Evolutionary conservation across 1,140 invertebrate species (phyloP).

Genomic region (Nephotettix cincticeps): DNA sequence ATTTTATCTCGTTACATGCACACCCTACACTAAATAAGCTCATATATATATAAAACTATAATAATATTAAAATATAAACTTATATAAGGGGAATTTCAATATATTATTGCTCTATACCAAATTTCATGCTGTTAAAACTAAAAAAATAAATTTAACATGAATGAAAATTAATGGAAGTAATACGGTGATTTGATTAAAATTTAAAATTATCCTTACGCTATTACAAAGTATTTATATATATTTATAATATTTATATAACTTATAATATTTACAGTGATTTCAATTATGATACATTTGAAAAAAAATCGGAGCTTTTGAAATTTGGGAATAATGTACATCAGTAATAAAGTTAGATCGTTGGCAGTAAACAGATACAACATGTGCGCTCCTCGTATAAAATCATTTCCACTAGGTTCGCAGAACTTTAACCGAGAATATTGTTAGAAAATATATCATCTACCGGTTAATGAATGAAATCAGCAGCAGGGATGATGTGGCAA

Average conservation of each 20-base stretch:
- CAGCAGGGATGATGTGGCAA: not conserved
- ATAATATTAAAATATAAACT: not conserved
- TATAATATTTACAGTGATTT: not conserved
- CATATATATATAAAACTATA: not conserved
- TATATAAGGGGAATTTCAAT: too few species aligned
- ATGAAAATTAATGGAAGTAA: not conserved
- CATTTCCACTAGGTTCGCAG: not conserved
- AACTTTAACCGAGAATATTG: not conserved
- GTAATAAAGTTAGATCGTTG: not conserved
- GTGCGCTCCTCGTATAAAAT: not conserved
- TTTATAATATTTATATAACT: slow-evolving; percentile 7
- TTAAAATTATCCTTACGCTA: not conserved
- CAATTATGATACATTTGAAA: not conserved
- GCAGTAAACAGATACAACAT: not conserved
- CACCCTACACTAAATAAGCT: not conserved
- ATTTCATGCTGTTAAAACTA: not conserved
- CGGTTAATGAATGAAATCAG: not conserved
- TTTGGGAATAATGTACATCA: not conserved
- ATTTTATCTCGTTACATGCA: not conserved
- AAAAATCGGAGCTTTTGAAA: not conserved
- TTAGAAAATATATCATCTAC: not conserved
- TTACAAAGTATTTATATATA: not conserved
- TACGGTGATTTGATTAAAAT: not conserved
- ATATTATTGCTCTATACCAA: too few species aligned
- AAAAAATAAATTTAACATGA: not conserved